Conservation (phyloP, 1,140 invertebrate species). For the Macrobrachium nipponense region DNA sequence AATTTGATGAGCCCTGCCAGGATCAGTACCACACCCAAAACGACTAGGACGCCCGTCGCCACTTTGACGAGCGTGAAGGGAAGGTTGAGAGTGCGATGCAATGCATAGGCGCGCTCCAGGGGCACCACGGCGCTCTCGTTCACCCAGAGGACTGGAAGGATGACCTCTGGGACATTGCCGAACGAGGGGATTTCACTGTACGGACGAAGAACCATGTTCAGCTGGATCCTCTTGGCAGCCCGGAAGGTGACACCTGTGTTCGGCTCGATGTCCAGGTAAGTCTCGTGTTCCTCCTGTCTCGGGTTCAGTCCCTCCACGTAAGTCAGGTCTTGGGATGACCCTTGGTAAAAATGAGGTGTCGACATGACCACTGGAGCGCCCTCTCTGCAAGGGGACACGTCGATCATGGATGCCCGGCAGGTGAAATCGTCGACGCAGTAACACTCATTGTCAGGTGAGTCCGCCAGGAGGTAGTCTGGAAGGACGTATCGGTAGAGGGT, state of each 20-base stretch:
- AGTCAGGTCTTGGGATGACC: slow-evolving; percentile 76
- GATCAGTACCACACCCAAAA: slow-evolving; percentile 24
- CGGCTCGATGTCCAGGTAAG: slow-evolving; percentile 79
- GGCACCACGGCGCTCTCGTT: slow-evolving; percentile 62
- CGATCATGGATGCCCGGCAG: slow-evolving; percentile 60
- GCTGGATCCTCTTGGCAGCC: slow-evolving; percentile 61
- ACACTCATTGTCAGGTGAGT: slow-evolving; percentile 62
- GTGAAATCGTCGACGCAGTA: slow-evolving; percentile 63
- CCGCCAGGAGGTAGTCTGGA: slow-evolving; percentile 48
- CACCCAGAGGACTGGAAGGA: slow-evolving; percentile 60
- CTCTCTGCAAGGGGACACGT: slow-evolving; percentile 62
- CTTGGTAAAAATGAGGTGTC: slow-evolving; percentile 88
- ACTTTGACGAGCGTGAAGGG: slow-evolving; percentile 48
- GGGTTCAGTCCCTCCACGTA: slow-evolving; percentile 80
- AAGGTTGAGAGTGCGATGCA: slow-evolving; percentile 48
- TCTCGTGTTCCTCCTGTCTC: slow-evolving; percentile 77
- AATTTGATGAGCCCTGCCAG: slow-evolving; percentile 28
- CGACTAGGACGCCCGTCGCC: slow-evolving; percentile 14
- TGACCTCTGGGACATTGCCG: slow-evolving; percentile 39
- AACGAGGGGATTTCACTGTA: slow-evolving; percentile 50
- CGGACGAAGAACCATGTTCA: slow-evolving; percentile 52
- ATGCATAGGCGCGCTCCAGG: slow-evolving; percentile 41
- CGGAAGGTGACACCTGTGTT: slow-evolving; percentile 63
- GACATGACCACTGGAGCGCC: slow-evolving; percentile 68
- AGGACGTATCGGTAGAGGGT: slow-evolving; percentile 61